These are phyloP conservation scores for Cabera pusaria DNA, from an alignment of 2,888 invertebrate species.

Conservation along the genomic window DNA sequence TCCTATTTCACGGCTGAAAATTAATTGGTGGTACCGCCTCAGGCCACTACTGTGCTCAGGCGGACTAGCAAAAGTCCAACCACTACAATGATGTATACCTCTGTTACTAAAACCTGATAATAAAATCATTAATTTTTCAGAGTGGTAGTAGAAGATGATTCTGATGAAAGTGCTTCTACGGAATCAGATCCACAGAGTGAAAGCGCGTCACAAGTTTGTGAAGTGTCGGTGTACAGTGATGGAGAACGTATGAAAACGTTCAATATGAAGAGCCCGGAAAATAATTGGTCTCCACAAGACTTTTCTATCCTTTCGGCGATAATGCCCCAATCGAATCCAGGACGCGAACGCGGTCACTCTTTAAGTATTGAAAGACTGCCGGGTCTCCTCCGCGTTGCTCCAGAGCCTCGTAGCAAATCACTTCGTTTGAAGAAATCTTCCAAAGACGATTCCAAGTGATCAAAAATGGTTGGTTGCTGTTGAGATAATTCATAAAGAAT, in stretches of 20 bases:
- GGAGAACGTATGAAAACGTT: constrained; percentile 39
- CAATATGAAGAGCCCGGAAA: constrained; percentile 26
- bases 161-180: constrained; percentile 52
- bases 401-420: constrained; percentile 70
- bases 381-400: constrained; percentile 45
- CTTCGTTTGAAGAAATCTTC: constrained; percentile 59
- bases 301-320: constrained; percentile 34
- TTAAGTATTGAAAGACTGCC: constrained; percentile 61
- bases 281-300: constrained; percentile 2
- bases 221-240: constrained; percentile 52
- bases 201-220: constrained; percentile 34
- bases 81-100: too few species aligned
- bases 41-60: too few species aligned
- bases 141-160: constrained; percentile 43
- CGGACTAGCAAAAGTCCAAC: too few species aligned
- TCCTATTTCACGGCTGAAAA: too few species aligned
- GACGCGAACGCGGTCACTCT: constrained; percentile 64
- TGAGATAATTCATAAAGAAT: too few species aligned
- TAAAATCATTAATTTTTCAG: constrained; percentile 52
- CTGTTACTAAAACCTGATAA: too few species aligned
- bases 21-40: too few species aligned
- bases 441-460: constrained; percentile 45
- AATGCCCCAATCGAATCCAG: constrained; percentile 38
- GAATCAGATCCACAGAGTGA: constrained; percentile 42
- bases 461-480: too few species aligned